A percentile compares a stretch with the other conserved stretches of the same genome.
These are phyloP conservation scores for Palythoa grandiflora DNA, from an alignment of 92 coral and sea anemone genomes.

Conservation along the genomic window DNA sequence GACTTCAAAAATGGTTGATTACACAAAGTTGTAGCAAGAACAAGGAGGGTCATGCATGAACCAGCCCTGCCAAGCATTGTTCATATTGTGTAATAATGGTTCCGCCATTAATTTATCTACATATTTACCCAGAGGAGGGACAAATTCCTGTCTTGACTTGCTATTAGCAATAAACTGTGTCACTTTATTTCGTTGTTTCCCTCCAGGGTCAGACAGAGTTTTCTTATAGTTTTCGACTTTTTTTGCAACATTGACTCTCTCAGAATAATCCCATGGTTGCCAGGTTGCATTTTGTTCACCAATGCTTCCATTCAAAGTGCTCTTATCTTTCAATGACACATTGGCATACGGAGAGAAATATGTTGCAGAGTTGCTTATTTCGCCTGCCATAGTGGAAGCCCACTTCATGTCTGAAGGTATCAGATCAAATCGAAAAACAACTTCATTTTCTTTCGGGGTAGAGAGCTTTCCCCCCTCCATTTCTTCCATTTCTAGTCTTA, in stretches of 20 bases:
- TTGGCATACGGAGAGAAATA: not conserved
- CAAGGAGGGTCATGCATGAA: slow-evolving; percentile 36
- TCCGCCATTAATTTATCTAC: slow-evolving; percentile 59
- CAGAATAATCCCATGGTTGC: not conserved
- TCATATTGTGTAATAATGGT: slow-evolving; percentile 55
- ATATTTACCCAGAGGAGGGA: slow-evolving; percentile 67
- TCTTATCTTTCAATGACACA: not conserved
- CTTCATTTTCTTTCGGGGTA: not conserved
- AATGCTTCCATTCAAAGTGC: not conserved
- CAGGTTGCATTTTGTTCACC: not conserved
- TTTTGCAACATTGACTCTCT: slow-evolving; percentile 2
- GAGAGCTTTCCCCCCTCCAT: not conserved
- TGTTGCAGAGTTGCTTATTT: not conserved
- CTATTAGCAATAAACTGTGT: slow-evolving; percentile 59
- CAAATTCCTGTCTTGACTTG: slow-evolving; percentile 65
- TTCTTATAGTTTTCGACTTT: slow-evolving; percentile 7
- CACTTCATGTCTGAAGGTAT: not conserved
- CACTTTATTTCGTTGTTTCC: slow-evolving; percentile 60
- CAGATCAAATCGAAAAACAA: not conserved
- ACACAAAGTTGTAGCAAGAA: slow-evolving; percentile 27
- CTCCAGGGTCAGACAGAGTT: slow-evolving; percentile 50
- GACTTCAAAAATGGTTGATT: slow-evolving; percentile 44
- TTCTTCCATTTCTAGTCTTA: not conserved
- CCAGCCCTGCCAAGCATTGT: slow-evolving; percentile 77
- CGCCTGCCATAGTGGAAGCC: not conserved